Evolutionary conservation across 1,140 invertebrate species (phyloP).

Genomic region (Microvelia longipes): DNA sequence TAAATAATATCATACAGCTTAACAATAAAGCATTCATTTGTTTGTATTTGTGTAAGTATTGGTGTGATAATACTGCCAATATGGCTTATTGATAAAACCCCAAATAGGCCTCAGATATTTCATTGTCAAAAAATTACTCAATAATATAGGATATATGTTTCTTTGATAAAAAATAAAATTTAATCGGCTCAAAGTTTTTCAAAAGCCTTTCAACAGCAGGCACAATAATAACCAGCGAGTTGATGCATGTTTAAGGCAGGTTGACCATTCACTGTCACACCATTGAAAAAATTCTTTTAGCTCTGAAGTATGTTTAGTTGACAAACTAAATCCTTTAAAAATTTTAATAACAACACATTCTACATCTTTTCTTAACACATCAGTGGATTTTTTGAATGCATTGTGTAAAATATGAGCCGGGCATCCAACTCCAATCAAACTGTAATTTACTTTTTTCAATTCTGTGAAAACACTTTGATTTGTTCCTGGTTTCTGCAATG

Average conservation of each 20-base stretch:
- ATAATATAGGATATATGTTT: neutral
- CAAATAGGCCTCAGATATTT: neutral
- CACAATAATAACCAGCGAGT: neutral
- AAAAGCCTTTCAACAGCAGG: neutral
- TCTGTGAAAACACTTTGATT: neutral
- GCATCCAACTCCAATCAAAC: neutral
- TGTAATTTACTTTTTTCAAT: neutral
- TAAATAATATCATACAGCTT: neutral
- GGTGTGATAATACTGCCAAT: neutral
- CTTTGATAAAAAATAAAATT: neutral
- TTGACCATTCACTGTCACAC: neutral
- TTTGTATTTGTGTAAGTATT: neutral
- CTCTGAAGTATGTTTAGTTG: neutral
- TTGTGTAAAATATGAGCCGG: neutral
- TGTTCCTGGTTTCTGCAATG: neutral
- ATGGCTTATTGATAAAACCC: neutral
- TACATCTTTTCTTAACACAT: neutral
- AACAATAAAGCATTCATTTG: neutral
- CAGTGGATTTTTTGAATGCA: neutral
- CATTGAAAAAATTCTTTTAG: neutral
- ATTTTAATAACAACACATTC: neutral
- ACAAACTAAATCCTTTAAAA: neutral
- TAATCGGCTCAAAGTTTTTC: neutral
- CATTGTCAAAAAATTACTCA: neutral
- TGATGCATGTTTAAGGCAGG: neutral